Conservation (phyloP, 2,113 vertebrate species). For the Pipra filicauda region DNA sequence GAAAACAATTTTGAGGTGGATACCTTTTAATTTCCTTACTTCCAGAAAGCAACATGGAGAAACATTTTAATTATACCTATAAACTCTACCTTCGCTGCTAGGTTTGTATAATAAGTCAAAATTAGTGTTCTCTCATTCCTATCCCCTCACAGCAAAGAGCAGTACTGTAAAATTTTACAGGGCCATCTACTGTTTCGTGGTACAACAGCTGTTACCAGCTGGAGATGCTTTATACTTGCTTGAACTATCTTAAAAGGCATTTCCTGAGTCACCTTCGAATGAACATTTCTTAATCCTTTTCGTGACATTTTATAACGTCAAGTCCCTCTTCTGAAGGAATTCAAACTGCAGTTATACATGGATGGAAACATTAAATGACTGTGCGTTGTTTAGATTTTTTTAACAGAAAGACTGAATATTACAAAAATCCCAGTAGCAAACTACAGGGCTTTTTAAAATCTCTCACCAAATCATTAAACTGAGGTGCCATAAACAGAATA, state of each 20-base stretch:
- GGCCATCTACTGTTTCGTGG: background rate
- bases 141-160: conserved; percentile 24
- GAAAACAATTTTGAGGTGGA: background rate
- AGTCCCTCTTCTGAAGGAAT: background rate
- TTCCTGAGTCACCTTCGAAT: background rate
- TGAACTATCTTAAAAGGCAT: conserved; percentile 13
- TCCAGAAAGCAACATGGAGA: background rate
- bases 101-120: background rate
- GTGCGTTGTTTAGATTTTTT: background rate
- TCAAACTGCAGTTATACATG: background rate
- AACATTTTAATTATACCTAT: background rate
- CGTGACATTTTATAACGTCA: background rate
- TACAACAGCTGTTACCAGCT: conserved; percentile 45
- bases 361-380: background rate
- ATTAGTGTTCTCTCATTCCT: background rate
- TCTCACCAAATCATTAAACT: background rate
- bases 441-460: background rate
- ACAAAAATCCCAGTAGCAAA: background rate
- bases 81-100: background rate
- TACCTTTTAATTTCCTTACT: background rate
- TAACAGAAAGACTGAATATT: background rate
- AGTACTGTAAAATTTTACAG: background rate
- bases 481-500: background rate
- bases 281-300: background rate
- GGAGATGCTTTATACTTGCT: background rate